Conservation (phyloP, 2,797 vertebrate genomes). For the Darevskia mixta region DNA sequence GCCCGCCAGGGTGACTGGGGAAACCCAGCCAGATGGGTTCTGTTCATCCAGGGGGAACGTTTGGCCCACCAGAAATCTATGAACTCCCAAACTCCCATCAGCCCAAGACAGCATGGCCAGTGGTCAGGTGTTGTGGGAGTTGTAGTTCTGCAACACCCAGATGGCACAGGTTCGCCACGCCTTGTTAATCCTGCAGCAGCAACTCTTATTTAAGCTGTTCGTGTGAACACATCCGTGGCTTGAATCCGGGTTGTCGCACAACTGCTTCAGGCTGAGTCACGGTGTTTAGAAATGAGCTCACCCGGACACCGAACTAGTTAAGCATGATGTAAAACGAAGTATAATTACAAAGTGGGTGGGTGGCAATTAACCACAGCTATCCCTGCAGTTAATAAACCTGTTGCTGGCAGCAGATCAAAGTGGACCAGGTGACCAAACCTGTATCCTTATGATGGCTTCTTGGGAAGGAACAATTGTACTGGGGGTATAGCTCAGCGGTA, state of each 20-base stretch:
- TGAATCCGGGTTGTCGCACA: not conserved
- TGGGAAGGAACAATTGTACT: not conserved
- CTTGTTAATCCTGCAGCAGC: not conserved
- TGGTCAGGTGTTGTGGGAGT: too few species aligned
- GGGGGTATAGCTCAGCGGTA: slow-evolving; percentile 50
- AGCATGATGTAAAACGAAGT: not conserved
- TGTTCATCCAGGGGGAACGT: too few species aligned
- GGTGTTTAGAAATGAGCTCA: not conserved
- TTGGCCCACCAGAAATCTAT: too few species aligned
- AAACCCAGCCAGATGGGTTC: too few species aligned
- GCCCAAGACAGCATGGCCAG: too few species aligned
- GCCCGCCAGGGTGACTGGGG: too few species aligned
- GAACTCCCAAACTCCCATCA: too few species aligned
- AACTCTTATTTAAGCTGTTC: not conserved
- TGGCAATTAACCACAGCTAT: not conserved
- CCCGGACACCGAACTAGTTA: not conserved
- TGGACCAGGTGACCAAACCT: slow-evolving; percentile 19
- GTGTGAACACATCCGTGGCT: not conserved
- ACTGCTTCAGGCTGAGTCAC: not conserved
- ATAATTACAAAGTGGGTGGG: slow-evolving; percentile 4
- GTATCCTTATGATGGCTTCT: slow-evolving; percentile 6
- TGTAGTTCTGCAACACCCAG: too few species aligned
- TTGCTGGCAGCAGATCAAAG: slow-evolving; percentile 2
- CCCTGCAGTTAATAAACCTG: not conserved
- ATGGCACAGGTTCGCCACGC: too few species aligned